Base-by-base conservation (phyloP, 2,113 vertebrate species). In the Malaclemys terrapin region DNA sequence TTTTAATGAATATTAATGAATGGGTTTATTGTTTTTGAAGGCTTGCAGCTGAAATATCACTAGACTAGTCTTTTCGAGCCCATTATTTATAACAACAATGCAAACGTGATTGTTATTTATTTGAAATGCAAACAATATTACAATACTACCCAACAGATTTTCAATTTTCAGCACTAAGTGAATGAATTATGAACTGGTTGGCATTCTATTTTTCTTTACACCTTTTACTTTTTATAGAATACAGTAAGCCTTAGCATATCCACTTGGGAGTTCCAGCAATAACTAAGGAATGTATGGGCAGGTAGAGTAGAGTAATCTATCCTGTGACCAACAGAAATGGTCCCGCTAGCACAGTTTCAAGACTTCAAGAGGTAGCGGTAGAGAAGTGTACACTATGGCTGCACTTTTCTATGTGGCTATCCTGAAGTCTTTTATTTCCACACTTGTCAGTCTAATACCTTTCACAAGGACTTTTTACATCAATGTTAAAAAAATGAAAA, bases 1-100 rank as follows among this genome's bases (percentile, higher is more conserved):
- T 85, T 92, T 92, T 91, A 92, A 82, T 89, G 29, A 96, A 84
- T 85, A 91, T 93, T 94, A 96, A 69, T 53, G 1, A 89, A 89
- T 42, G 57, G 29, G 80, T 29, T 83, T 96, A 83, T 82, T 93
- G 8, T 90, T 94, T 49, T 4, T 91, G 54, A 84, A 29, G 49
- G 53, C 91, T 94, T 91, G 59, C 50, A 89, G 92, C 49, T 95
- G 20, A 96, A 95, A 92, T 92, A 52, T 12, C 87, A 57, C 56
- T 78, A 82, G 14, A 22, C 9, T 87, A 42, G 31, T 19, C 87
- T 95, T 12, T 2, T 81, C n/a, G 54, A 81, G 49, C 52, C 65
- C n/a, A 88, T 13, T 69, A 89, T 5, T 89, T 89, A 91, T 89
- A n/a, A 91, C 38, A 94, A 93, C 38, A 94, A 93, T 75, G 10